Conservation (phyloP, 2,888 invertebrate genomes). For the Dasysyrphus tricinctus region DNA sequence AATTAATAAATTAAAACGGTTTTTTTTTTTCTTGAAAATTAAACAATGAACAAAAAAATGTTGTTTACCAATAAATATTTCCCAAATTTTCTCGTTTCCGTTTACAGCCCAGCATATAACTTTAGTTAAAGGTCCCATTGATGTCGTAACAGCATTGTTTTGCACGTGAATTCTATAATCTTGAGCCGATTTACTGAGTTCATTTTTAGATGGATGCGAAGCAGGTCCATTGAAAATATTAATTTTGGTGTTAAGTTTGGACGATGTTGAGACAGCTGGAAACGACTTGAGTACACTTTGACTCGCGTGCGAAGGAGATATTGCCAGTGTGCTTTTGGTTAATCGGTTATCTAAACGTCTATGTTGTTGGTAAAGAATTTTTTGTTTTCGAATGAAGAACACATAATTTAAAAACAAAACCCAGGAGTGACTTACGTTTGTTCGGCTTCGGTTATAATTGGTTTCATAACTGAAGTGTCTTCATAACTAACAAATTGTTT, state of each 20-base stretch:
- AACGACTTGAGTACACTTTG: constrained; percentile 72
- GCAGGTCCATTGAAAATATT: constrained; percentile 55
- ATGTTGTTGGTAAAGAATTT: background rate
- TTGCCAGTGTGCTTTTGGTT: constrained; percentile 77
- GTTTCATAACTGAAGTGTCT: constrained; percentile 70
- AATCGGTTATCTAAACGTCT: constrained; percentile 80
- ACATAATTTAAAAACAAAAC: background rate
- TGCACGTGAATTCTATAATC: constrained; percentile 84
- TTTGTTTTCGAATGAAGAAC: background rate
- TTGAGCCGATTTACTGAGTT: constrained; percentile 82
- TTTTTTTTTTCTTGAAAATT: too few species aligned
- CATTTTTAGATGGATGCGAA: constrained; percentile 79
- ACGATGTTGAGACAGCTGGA: constrained; percentile 63
- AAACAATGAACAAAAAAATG: background rate
- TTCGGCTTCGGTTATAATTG: constrained; percentile 78
- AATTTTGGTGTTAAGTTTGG: constrained; percentile 39
- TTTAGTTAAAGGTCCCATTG: constrained; percentile 86
- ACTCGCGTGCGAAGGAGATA: constrained; percentile 75
- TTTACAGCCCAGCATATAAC: constrained; percentile 85
- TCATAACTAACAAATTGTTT: constrained; percentile 53
- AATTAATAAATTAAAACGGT: constrained; percentile 59
- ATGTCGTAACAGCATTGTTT: constrained; percentile 84
- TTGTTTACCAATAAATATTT: constrained; percentile 86
- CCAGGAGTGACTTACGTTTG: constrained; percentile 76
- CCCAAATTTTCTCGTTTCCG: constrained; percentile 88